phyloP scores from a whole-genome alignment of 1,140 invertebrate genomes.

The Euura lappo region DNA sequence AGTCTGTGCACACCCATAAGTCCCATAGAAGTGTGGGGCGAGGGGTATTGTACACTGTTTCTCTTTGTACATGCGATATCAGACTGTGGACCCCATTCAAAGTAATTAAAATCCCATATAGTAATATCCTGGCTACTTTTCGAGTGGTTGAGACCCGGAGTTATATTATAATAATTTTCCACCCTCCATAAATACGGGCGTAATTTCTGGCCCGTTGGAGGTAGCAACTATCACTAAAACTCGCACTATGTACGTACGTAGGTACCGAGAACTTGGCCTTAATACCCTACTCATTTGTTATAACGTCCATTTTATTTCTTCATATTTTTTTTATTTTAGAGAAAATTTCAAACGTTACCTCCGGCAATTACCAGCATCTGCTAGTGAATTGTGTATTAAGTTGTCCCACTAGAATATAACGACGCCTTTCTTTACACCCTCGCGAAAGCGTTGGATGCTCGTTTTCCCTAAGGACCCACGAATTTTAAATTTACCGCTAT shows the following conservation, averaged over 20 bases:
- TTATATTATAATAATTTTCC: neutral
- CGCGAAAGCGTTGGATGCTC: no score
- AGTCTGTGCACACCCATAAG: no score
- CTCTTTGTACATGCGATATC: no score
- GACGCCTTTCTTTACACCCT: conserved; percentile 17
- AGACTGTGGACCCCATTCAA: no score
- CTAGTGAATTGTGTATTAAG: conserved; percentile 5
- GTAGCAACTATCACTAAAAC: no score
- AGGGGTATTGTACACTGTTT: no score
- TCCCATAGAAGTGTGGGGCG: no score
- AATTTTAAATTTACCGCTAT: no score
- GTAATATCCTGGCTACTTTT: neutral
- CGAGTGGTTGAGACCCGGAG: neutral
- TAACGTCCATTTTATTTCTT: neutral
- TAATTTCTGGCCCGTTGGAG: neutral
- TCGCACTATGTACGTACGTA: no score
- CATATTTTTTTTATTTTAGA: neutral
- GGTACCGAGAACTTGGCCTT: neutral
- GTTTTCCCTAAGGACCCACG: no score
- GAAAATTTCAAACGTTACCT: conserved; percentile 33
- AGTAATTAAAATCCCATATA: no score
- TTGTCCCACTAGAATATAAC: neutral
- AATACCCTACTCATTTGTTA: neutral
- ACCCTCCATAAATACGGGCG: neutral
- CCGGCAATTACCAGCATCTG: conserved; percentile 47